A percentile compares a stretch with the other conserved stretches of the same genome.
phyloP scores from a whole-genome alignment of 2,113 vertebrate species.

The Rhegmatorhina hoffmannsi region DNA sequence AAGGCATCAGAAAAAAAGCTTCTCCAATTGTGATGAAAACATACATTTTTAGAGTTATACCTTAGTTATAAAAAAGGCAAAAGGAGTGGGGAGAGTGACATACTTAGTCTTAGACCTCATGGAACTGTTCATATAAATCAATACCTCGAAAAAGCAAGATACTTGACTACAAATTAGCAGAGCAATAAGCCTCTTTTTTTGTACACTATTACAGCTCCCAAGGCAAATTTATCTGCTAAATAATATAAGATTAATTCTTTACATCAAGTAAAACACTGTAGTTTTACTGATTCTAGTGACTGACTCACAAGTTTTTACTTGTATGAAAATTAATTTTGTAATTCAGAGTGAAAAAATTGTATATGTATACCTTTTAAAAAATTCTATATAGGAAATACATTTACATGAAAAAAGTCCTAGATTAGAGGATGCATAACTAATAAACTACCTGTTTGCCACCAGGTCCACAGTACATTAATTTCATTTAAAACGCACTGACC shows the following conservation, averaged over 20 bases:
- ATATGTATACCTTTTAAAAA: background rate
- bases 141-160: slow-evolving; percentile 41
- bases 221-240: slow-evolving; percentile 27
- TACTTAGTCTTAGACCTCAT: background rate
- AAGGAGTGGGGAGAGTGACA: background rate
- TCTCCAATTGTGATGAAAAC: background rate
- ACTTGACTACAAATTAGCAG: slow-evolving; percentile 37
- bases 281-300: background rate
- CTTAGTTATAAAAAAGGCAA: background rate
- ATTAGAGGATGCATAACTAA: slow-evolving; percentile 85
- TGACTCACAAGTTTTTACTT: background rate
- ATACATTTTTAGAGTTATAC: background rate
- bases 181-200: slow-evolving; percentile 18
- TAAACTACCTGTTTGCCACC: slow-evolving; percentile 86
- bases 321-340: background rate
- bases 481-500: slow-evolving; percentile 98
- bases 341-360: background rate
- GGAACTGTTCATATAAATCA: background rate
- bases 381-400: background rate
- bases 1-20: background rate
- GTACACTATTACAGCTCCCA: background rate
- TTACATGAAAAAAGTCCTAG: slow-evolving; percentile 63
- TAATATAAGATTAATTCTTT: background rate
- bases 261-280: background rate
- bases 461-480: slow-evolving; percentile 96